Conservation (phyloP, 1,140 invertebrate species). For the Drosophila varians region DNA sequence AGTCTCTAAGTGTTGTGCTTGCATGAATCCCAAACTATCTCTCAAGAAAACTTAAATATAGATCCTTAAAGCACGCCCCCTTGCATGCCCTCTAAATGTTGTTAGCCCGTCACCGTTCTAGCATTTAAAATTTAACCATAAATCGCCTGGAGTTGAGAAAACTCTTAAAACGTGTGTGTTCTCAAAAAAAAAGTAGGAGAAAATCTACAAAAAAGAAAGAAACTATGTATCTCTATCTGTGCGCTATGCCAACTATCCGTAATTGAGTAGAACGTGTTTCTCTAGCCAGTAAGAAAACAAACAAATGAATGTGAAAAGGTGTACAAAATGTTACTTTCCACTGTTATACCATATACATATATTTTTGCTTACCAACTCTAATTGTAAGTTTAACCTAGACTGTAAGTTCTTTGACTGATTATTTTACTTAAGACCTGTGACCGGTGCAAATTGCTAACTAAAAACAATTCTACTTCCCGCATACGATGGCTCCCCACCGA, state of each 20-base stretch:
- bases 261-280: slow-evolving; percentile 60
- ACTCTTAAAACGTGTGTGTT: slow-evolving; percentile 67
- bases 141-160: slow-evolving; percentile 3
- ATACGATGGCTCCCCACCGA: slow-evolving; percentile 46
- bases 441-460: slow-evolving; percentile 47
- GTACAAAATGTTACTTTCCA: slow-evolving; percentile 61
- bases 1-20: slow-evolving; percentile 37
- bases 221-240: slow-evolving; percentile 46
- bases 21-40: slow-evolving; percentile 17
- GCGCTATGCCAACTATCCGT: slow-evolving; percentile 48
- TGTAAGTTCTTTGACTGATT: slow-evolving; percentile 26
- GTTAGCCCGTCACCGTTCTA: slow-evolving; percentile 14
- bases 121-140: slow-evolving; percentile 16
- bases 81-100: slow-evolving; percentile 38
- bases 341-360: slow-evolving; percentile 37
- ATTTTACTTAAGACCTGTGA: slow-evolving; percentile 33
- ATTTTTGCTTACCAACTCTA: slow-evolving; percentile 43
- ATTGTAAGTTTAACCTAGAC: slow-evolving; percentile 35
- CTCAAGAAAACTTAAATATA: background rate
- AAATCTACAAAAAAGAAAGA: slow-evolving; percentile 15
- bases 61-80: slow-evolving; percentile 14
- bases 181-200: slow-evolving; percentile 57
- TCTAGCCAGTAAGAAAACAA: slow-evolving; percentile 52
- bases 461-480: slow-evolving; percentile 50
- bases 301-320: slow-evolving; percentile 57